Percentiles rank a stretch among this genome's conserved stretches.
phyloP scores from a whole-genome alignment of 2,797 vertebrate genomes.

The Urosaurus nigricauda region DNA sequence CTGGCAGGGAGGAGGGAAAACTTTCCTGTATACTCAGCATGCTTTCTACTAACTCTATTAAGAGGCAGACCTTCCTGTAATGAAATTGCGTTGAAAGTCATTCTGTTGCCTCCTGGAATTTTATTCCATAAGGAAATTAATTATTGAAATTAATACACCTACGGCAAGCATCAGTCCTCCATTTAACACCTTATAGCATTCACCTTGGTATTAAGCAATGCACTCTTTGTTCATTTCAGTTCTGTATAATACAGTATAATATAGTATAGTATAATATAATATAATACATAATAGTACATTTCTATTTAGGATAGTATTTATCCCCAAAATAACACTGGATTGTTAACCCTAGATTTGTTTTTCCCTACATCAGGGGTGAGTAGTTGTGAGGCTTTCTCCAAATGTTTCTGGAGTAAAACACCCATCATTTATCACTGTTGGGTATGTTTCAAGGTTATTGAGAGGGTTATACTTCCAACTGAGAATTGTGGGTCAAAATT shows the following conservation, averaged over 20 bases:
- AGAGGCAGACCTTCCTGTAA: not conserved
- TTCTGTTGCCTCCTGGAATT: not conserved
- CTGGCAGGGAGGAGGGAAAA: not conserved
- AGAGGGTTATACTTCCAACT: no score
- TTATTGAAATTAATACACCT: constrained; percentile 23
- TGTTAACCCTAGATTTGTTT: not conserved
- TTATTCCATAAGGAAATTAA: constrained; percentile 23
- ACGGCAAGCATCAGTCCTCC: not conserved
- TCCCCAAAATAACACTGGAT: not conserved
- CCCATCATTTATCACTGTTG: no score
- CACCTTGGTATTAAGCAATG: not conserved
- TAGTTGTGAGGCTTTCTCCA: not conserved
- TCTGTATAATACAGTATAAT: not conserved
- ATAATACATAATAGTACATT: not conserved
- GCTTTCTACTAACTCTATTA: not conserved
- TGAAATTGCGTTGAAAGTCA: constrained; percentile 8
- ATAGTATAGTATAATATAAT: not conserved
- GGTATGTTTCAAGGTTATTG: no score
- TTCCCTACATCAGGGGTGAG: not conserved
- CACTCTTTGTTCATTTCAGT: constrained; percentile 8
- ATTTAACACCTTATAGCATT: not conserved
- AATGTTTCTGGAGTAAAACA: no score
- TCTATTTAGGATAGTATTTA: not conserved
- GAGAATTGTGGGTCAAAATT: not conserved
- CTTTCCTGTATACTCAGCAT: constrained; percentile 1